phyloP scores from a whole-genome alignment of 1,140 invertebrate genomes.

The Cecropterus lyciades region DNA sequence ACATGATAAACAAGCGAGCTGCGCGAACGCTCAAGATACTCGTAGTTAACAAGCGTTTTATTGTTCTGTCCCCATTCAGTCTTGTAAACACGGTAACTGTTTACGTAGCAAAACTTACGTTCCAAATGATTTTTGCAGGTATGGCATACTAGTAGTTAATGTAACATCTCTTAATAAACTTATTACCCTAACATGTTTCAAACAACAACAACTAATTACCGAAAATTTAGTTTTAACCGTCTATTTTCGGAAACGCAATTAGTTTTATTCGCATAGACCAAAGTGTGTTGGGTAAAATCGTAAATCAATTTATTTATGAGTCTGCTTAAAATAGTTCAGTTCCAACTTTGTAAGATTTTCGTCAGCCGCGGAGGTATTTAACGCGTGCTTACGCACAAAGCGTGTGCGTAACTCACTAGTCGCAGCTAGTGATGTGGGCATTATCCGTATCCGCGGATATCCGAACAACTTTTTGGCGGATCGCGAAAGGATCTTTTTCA shows the following conservation, averaged over 20 bases:
- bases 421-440: too few relatives aligned
- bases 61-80: neutral
- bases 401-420: neutral
- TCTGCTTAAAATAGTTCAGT: neutral
- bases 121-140: neutral
- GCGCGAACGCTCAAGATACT: neutral
- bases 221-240: too few relatives aligned
- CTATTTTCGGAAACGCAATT: neutral
- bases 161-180: too few relatives aligned
- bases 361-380: neutral
- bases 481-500: too few relatives aligned
- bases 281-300: neutral
- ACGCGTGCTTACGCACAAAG: neutral
- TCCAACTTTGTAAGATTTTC: neutral
- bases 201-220: too few relatives aligned
- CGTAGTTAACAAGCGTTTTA: constrained; percentile 1
- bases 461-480: too few relatives aligned
- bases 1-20: too few relatives aligned
- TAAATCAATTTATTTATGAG: neutral
- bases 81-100: neutral
- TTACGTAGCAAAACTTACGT: neutral
- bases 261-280: neutral
- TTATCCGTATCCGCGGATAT: too few relatives aligned
- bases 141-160: neutral
- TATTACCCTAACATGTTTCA: too few relatives aligned